These are phyloP conservation scores for Morelia viridis DNA, from an alignment of 2,797 vertebrate species.

Conservation along the genomic window DNA sequence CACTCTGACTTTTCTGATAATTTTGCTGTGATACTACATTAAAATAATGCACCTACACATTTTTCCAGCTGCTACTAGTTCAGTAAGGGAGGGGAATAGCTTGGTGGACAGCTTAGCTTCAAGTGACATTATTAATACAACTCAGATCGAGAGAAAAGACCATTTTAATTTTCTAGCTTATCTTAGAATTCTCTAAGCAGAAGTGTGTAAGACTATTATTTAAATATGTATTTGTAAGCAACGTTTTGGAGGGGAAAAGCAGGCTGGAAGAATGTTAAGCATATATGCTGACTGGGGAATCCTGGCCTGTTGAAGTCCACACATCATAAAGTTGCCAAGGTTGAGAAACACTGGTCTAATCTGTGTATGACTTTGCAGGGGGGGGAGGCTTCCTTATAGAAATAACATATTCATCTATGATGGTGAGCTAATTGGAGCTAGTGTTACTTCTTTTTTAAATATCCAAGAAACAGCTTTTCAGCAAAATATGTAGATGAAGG, in stretches of 20 bases:
- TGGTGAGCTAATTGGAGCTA: background rate
- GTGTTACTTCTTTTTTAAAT: background rate
- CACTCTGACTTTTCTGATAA: background rate
- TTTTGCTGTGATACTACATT: background rate
- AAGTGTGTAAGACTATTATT: background rate
- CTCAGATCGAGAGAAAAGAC: background rate
- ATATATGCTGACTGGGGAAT: background rate
- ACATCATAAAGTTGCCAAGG: no score
- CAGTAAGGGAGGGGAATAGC: background rate
- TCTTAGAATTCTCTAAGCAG: background rate
- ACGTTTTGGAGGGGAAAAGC: background rate
- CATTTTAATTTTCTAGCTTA: background rate
- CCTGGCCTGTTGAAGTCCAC: no score
- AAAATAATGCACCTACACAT: background rate
- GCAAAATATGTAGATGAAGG: background rate
- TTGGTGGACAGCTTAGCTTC: background rate
- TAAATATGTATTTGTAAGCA: background rate
- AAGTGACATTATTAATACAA: background rate
- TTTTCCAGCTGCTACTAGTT: background rate
- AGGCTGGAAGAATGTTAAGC: background rate
- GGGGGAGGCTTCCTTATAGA: background rate
- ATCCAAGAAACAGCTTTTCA: background rate
- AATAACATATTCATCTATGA: background rate
- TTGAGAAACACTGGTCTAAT: background rate
- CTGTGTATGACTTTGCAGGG: background rate